These are phyloP conservation scores for Calyptomena viridis DNA, from an alignment of 2,113 vertebrate genomes.

Conservation along the genomic window DNA sequence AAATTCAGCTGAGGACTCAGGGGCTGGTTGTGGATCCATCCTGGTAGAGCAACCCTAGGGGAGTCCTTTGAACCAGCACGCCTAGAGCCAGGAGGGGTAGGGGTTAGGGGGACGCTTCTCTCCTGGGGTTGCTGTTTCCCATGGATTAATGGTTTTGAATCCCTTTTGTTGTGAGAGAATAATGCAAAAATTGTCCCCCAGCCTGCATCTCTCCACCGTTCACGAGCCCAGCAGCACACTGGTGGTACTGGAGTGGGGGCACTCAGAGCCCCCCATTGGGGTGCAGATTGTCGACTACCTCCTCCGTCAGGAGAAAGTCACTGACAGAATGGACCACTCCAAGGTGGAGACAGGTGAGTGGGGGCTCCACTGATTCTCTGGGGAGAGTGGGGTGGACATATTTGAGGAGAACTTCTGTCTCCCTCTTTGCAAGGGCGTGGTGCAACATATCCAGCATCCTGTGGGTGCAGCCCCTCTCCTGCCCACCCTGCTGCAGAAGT, in stretches of 20 bases:
- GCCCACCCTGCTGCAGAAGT: not conserved
- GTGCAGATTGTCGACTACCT: slow-evolving; percentile 95
- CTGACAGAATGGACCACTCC: slow-evolving; percentile 92
- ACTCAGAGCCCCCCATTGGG: slow-evolving; percentile 92
- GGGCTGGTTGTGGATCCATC: not conserved
- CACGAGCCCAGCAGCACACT: slow-evolving; percentile 96
- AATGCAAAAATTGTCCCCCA: slow-evolving; percentile 32
- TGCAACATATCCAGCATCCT: not conserved
- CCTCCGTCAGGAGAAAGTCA: slow-evolving; percentile 96
- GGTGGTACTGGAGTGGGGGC: slow-evolving; percentile 94
- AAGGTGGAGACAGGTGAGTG: slow-evolving; percentile 93
- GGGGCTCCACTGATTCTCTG: not conserved
- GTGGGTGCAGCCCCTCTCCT: not conserved
- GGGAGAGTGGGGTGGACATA: not conserved
- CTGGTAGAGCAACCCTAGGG: not conserved
- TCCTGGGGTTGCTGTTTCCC: not conserved
- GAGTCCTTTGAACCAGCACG: not conserved
- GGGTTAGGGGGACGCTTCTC: not conserved
- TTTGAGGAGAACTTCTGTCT: not conserved
- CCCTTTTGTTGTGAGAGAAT: not conserved
- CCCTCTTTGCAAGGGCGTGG: not conserved
- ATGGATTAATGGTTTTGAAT: not conserved
- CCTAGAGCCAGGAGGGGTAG: not conserved
- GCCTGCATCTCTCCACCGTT: slow-evolving; percentile 86
- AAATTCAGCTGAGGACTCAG: not conserved